Evolutionary conservation across 2,113 vertebrate genomes (phyloP).

Genomic region (Neodon shergylaensis): DNA sequence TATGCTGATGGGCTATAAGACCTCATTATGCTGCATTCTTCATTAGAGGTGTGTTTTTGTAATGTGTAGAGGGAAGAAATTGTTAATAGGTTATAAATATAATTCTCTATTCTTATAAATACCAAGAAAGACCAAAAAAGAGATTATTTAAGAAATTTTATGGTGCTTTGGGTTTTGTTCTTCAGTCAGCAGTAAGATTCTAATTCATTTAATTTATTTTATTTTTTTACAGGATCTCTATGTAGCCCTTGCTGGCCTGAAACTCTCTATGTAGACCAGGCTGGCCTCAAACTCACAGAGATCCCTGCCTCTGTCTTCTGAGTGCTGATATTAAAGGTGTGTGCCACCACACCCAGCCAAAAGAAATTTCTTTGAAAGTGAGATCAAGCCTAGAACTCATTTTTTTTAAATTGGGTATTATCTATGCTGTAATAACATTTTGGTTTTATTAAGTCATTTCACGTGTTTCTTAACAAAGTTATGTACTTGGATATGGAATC

Average conservation of each 20-base stretch:
- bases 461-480: neutral
- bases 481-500: neutral
- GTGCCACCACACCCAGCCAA: neutral
- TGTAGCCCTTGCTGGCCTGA: neutral
- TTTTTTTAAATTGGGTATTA: neutral
- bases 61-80: neutral
- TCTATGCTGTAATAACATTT: neutral
- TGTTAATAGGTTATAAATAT: neutral
- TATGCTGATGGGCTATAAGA: neutral
- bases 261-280: neutral
- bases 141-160: neutral
- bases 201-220: neutral
- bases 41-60: neutral
- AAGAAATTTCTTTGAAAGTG: neutral
- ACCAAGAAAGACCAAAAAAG: conserved; percentile 23
- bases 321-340: neutral
- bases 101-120: neutral
- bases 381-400: neutral
- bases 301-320: neutral
- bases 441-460: conserved; percentile 3
- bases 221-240: neutral
- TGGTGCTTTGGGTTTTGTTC: neutral
- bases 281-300: neutral
- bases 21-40: neutral
- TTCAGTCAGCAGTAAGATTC: neutral